Percentiles rank a stretch among this genome's conserved stretches.
phyloP scores from a whole-genome alignment of 2,113 vertebrate species.

The Mus musculus region GRCm39 chr1:54734001-54734500 shows the following conservation, averaged over 20 bases:
- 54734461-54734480: background rate
- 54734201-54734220: background rate
- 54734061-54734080: background rate
- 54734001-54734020: background rate
- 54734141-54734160: background rate
- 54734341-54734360: conserved; percentile 36
- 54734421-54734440: background rate
- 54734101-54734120: background rate
- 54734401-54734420: background rate
- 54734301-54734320: background rate
- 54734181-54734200: background rate
- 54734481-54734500: conserved; percentile 20
- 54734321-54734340: background rate
- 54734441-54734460: background rate
- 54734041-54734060: background rate
- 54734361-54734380: background rate
- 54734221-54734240: background rate
- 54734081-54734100: background rate
- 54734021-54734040: background rate
- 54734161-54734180: background rate
- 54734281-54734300: background rate
- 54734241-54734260: background rate
- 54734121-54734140: background rate
- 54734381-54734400: background rate
- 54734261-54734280: background rate